Evolutionary conservation across 2,113 vertebrate species (phyloP), one percentile per base, ranked within the genome.

Genomic region (Antennarius striatus): DNA sequence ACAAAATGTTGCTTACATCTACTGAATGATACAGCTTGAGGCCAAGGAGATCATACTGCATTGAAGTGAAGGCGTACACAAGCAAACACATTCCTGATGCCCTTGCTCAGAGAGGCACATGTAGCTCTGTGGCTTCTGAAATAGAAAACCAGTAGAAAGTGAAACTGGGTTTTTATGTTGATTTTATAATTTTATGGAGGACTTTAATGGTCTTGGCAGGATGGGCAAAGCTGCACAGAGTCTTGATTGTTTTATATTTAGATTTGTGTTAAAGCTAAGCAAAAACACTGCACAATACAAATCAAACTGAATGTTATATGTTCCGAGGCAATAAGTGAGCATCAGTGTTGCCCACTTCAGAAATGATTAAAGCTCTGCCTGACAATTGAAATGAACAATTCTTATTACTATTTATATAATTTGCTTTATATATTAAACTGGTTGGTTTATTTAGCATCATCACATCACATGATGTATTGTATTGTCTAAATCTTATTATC

Each of bases 1-100:
- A 65, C 67, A 75, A 88, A 85, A 87, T 86, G 88, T 83, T 82
- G 82, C 76, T 79, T 85, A 79, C 80, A 83, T 81, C 77, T 66
- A 70, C 75, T 83, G n/a, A 8, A 84, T 79, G 69, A 76, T 85
- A 63, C 71, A 70, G 77, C 88, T 75, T 65, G 61, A 79, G 80
- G 84, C 76, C 66, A 48, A 47, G 56, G 56, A 78, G 76, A 88
- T 85, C 79, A 77, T 43, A 68, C 32, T 36, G 32, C 32, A 73
- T 48, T 71, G 81, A 69, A 66, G 70, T 70, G 43, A 63, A 66
- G 66, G 49, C 1, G 67, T 68, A 76, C 63, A 11, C 56, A 58
- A 73, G 81, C 10, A 16, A 13, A 4, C 32, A 4, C 5, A 15
- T 9, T 12, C 30, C 3, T 15, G 50, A 61, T 29, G 50, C 16